Evolutionary conservation across 2,113 vertebrate genomes (phyloP).

Genomic region (Capreolus pygargus): DNA sequence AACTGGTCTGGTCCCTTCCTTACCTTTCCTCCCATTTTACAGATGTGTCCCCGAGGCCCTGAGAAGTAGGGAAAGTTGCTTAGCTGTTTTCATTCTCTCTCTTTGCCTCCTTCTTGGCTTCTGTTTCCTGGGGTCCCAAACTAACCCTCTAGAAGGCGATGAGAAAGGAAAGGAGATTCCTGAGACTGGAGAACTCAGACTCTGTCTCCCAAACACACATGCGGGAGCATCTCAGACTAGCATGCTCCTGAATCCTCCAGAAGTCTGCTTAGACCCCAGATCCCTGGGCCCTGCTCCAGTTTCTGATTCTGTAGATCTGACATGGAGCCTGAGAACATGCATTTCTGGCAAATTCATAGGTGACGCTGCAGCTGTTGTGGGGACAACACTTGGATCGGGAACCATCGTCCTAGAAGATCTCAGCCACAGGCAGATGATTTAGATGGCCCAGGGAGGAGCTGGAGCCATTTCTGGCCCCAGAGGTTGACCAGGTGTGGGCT

Average conservation of each 20-base stretch:
- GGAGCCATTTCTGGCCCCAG: neutral
- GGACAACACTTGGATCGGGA: neutral
- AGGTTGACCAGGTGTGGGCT: no score
- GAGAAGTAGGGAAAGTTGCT: neutral
- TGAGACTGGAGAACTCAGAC: neutral
- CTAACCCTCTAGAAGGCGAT: fast-evolving
- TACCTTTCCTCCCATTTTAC: neutral
- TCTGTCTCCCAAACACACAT: no score
- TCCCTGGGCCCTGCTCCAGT: fast-evolving
- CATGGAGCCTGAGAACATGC: neutral
- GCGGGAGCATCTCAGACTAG: neutral
- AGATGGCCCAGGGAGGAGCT: neutral
- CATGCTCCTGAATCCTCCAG: fast-evolving
- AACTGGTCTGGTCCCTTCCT: neutral
- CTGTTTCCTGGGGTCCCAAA: neutral
- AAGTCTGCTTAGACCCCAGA: no score
- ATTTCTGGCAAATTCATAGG: neutral
- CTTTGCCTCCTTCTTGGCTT: neutral
- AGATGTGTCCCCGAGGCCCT: neutral
- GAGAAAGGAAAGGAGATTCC: neutral
- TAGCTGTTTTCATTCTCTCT: neutral
- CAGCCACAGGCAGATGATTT: neutral
- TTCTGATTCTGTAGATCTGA: neutral
- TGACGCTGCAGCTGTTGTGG: neutral
- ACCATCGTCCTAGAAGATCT: fast-evolving